These are phyloP conservation scores for Caenorhabditis imperialis DNA, from an alignment of 2,888 invertebrate species.

Conservation along the genomic window DNA sequence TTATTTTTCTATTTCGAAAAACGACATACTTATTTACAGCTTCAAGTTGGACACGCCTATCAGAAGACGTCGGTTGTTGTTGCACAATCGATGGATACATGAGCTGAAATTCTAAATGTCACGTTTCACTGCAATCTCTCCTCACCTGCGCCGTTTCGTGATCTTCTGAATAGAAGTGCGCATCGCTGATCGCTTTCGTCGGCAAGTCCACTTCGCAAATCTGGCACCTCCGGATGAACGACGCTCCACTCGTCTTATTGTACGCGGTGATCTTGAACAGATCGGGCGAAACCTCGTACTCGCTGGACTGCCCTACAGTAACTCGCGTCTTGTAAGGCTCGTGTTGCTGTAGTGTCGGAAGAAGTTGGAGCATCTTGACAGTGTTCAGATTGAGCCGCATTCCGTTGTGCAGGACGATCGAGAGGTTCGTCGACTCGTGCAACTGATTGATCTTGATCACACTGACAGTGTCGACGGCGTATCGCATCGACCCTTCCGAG, in stretches of 20 bases:
- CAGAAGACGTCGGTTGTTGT: background rate
- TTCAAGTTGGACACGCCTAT: too few species aligned
- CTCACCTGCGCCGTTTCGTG: constrained; percentile 61
- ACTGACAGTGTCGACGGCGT: constrained; percentile 46
- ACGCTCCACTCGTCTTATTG: constrained; percentile 12
- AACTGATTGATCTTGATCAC: constrained; percentile 36
- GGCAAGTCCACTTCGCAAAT: constrained; percentile 60
- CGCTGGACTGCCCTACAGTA: background rate
- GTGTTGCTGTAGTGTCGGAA: background rate
- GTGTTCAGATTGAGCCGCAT: constrained; percentile 43
- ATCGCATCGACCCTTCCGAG: constrained; percentile 39
- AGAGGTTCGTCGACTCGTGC: constrained; percentile 18
- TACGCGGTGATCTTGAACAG: constrained; percentile 32
- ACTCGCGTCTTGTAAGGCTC: constrained; percentile 8
- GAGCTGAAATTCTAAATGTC: constrained; percentile 3
- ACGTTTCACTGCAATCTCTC: background rate
- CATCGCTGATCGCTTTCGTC: constrained; percentile 43
- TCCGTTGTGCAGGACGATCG: constrained; percentile 44
- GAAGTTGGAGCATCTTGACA: constrained; percentile 28
- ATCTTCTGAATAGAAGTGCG: constrained; percentile 63
- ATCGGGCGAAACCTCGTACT: background rate
- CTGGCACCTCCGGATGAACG: constrained; percentile 47
- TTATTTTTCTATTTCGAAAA: too few species aligned
- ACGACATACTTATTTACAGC: too few species aligned
- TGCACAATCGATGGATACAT: constrained; percentile 38